Base-by-base conservation (phyloP, 1,140 invertebrate genomes). In the Dendroctonus ponderosae region DNA sequence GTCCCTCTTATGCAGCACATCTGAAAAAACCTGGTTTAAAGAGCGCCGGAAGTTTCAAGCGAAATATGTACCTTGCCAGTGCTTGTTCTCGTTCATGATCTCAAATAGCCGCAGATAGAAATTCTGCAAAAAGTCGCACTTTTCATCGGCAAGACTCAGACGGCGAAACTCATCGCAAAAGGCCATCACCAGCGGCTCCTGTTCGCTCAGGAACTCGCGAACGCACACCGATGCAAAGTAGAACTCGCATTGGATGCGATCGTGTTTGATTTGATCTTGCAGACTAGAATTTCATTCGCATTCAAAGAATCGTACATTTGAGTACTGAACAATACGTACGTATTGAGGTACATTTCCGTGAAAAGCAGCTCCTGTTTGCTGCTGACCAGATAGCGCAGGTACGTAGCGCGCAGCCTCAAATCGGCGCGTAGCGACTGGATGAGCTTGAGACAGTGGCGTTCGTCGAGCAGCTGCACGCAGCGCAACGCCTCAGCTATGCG, bases 341-440 rank as follows among this genome's bases (percentile, higher is more conserved):
- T 85, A 64, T 94, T 87, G 43, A 95, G 80, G 75, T 92, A 90
- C 59, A 90, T 86, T 50, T 91, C 80, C 2, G 90, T 90, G n/a
- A 89, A 85, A 3, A 97, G 79, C 11, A 97, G 80, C 40, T 91
- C 87, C 74, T 96, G 91, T 50, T 91, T 85, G 76, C 91, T 93
- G 67, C 89, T 82, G 52, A 93, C 87, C 65, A 97, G 82, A 82
- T 97, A 97, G 5, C 91, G 86, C 49, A 93, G 86, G 75, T 96
- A 97, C 41, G 89, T 86, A 14, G 90, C 85, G 59, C 94, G 81
- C 62, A 86, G 84, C 61, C 88, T 81, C 75, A 94, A 90, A 74
- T 97, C 94, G 40, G 92, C 88, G 75, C 86, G 85, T 62, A 97
- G 78, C n/a, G 89, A 87, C 69, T 85, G 80, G 59, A 96, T 83